phyloP scores from a whole-genome alignment of 2,113 vertebrate species.

The Polyodon spathula region DNA sequence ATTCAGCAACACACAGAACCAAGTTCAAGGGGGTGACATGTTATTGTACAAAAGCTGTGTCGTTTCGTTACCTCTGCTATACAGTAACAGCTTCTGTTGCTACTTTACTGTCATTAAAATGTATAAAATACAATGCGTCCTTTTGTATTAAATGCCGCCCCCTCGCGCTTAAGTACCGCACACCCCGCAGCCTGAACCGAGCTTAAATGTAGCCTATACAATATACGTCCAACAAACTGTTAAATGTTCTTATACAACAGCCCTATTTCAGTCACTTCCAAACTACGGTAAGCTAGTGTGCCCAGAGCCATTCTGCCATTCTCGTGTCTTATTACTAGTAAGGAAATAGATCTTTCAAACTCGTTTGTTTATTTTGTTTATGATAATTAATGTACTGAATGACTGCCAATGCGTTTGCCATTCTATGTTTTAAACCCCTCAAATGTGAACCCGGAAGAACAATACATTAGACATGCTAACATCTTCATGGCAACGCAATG shows the following conservation, averaged over 20 bases:
- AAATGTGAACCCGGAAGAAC: slow-evolving; percentile 57
- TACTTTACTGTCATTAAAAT: too few species aligned
- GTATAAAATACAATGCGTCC: too few species aligned
- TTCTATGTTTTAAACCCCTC: slow-evolving; percentile 8
- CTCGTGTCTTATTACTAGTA: not conserved
- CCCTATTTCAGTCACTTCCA: too few species aligned
- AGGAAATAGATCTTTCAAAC: not conserved
- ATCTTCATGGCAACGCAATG: slow-evolving; percentile 15
- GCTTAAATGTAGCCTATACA: not conserved
- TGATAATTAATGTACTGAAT: slow-evolving; percentile 5
- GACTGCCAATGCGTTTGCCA: slow-evolving; percentile 11
- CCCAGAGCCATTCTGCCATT: too few species aligned
- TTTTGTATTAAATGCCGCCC: slow-evolving; percentile 2
- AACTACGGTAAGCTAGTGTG: too few species aligned
- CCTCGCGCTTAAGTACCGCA: not conserved
- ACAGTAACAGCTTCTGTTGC: too few species aligned
- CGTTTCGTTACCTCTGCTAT: too few species aligned
- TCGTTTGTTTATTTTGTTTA: not conserved
- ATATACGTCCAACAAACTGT: not conserved
- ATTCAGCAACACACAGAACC: too few species aligned
- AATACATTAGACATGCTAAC: slow-evolving; percentile 23
- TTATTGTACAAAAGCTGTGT: too few species aligned
- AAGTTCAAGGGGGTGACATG: too few species aligned
- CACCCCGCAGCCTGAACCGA: not conserved
- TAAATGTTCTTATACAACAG: too few species aligned